Evolutionary conservation across 2,888 invertebrate genomes (phyloP).

Genomic region (Yponomeuta malinellus): DNA sequence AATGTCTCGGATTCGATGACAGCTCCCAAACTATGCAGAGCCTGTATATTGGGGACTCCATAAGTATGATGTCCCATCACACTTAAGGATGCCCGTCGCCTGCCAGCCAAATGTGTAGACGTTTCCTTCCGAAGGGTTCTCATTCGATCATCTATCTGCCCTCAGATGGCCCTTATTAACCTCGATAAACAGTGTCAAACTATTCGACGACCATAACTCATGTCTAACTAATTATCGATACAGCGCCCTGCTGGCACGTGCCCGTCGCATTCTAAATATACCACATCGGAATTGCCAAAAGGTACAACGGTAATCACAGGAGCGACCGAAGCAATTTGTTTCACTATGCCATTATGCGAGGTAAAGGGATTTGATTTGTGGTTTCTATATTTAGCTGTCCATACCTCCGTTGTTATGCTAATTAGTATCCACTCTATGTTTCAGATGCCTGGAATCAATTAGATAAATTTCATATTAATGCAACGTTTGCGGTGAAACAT

Average conservation of each 20-base stretch:
- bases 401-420: conserved; percentile 25
- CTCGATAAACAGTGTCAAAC: conserved; percentile 46
- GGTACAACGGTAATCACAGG: conserved; percentile 20
- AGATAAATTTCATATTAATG: neutral
- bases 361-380: conserved; percentile 47
- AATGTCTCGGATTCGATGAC: no score
- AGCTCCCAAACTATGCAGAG: no score
- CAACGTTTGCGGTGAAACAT: conserved; percentile 20
- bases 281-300: conserved; percentile 25
- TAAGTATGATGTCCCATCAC: no score
- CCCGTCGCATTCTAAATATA: conserved; percentile 20
- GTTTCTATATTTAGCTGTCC: conserved; percentile 50
- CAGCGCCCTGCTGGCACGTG: conserved; percentile 21
- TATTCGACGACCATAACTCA: conserved; percentile 52
- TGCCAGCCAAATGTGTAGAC: no score
- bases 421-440: conserved; percentile 24
- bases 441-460: conserved; percentile 10
- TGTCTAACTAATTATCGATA: conserved; percentile 56
- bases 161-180: conserved; percentile 57
- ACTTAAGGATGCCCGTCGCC: no score
- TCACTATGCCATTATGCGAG: conserved; percentile 39
- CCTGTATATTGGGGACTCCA: no score
- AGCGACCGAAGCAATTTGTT: conserved; percentile 43
- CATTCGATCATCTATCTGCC: conserved; percentile 9
- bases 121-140: neutral